Percentiles rank a stretch among this genome's conserved stretches.
Evolutionary conservation across 2,797 vertebrate genomes (phyloP).

Genomic region (Antennarius maculatus): DNA sequence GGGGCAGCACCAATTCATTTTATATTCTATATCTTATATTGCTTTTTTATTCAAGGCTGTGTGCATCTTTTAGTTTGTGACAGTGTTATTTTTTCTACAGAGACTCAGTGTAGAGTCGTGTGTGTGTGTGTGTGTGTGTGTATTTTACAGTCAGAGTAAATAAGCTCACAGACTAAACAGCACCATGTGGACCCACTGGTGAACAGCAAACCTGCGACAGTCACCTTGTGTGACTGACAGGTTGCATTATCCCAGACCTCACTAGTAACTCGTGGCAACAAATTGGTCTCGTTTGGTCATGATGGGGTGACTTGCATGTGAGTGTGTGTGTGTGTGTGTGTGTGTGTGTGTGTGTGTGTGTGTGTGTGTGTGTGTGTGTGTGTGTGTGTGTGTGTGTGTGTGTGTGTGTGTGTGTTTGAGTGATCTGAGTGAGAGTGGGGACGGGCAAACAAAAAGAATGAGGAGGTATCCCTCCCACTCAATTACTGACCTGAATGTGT

Average conservation of each 20-base stretch:
- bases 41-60: conserved; percentile 62
- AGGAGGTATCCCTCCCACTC: conserved; percentile 67
- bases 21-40: conserved; percentile 75
- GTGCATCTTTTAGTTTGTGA: conserved; percentile 18
- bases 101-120: not conserved
- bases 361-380: conserved; percentile 23
- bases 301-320: conserved; percentile 56
- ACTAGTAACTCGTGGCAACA: conserved; percentile 64
- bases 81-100: conserved; percentile 17
- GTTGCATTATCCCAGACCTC: conserved; percentile 52
- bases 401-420: conserved; percentile 2
- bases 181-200: conserved; percentile 42
- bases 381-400: conserved; percentile 15
- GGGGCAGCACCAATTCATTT: conserved; percentile 75
- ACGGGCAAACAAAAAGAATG: conserved; percentile 45
- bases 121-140: not conserved
- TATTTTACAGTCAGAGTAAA: conserved; percentile 33
- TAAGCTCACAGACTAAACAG: conserved; percentile 56
- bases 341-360: conserved; percentile 10
- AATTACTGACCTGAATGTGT: conserved; percentile 65
- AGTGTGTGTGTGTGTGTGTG: conserved; percentile 4
- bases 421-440: not conserved
- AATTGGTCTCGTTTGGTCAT: conserved; percentile 63
- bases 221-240: conserved; percentile 57
- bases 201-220: conserved; percentile 49